Evolutionary conservation across 2,113 vertebrate genomes (phyloP).

Genomic region (Helogale parvula): DNA sequence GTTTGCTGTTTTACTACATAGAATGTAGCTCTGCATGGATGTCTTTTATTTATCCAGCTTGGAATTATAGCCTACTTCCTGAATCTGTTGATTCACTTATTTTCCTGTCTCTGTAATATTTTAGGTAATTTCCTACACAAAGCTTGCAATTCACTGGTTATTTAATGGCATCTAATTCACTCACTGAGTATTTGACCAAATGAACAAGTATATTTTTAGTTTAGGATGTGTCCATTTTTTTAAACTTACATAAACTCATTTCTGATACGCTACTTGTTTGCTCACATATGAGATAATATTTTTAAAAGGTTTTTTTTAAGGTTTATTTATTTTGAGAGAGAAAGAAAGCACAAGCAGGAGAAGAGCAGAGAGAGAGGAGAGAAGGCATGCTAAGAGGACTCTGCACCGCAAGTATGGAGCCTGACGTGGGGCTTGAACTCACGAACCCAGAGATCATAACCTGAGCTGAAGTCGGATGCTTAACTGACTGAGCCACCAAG

Average conservation of each 20-base stretch:
- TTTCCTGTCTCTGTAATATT: neutral
- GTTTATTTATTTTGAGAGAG: too few relatives aligned
- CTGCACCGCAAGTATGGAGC: too few relatives aligned
- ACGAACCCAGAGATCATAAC: too few relatives aligned
- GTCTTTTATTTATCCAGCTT: neutral
- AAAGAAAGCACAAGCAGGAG: too few relatives aligned
- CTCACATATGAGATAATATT: neutral
- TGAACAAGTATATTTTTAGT: neutral
- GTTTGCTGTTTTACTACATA: neutral
- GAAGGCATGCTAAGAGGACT: too few relatives aligned
- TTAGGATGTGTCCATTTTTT: neutral
- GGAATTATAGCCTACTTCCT: neutral
- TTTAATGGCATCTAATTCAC: neutral
- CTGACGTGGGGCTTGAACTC: too few relatives aligned
- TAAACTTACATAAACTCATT: neutral
- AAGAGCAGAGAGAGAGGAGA: too few relatives aligned
- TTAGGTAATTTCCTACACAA: neutral
- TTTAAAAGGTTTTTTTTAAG: neutral
- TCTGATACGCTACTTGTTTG: neutral
- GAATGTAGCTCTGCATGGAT: neutral
- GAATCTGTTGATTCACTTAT: neutral
- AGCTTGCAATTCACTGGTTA: neutral
- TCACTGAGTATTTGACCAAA: neutral
- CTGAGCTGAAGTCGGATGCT: too few relatives aligned
- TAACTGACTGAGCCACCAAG: too few relatives aligned